phyloP scores from a whole-genome alignment of 2,888 invertebrate genomes.

The Epistrophella euchroma region DNA sequence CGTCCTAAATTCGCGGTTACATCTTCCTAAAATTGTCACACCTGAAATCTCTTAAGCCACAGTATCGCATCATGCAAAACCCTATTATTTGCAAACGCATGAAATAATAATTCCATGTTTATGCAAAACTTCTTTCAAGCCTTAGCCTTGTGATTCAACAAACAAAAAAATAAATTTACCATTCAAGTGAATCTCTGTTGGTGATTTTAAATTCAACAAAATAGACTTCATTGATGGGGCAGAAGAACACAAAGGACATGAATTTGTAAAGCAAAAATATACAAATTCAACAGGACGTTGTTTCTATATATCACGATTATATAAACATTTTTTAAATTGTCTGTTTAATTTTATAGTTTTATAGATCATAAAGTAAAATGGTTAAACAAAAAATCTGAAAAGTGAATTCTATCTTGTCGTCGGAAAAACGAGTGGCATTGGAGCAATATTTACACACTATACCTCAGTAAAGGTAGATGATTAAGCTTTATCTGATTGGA shows the following conservation, averaged over 20 bases:
- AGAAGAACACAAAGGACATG: slow-evolving; percentile 3
- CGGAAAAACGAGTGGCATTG: too few species aligned
- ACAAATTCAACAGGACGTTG: slow-evolving; percentile 3
- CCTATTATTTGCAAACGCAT: slow-evolving; percentile 10
- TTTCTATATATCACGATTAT: neutral
- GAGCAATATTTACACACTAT: too few species aligned
- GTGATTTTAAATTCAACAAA: slow-evolving; percentile 28
- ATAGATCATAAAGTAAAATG: too few species aligned
- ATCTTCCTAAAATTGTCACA: slow-evolving; percentile 2
- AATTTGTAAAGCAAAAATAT: slow-evolving; percentile 3
- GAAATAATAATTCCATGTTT: slow-evolving; percentile 11
- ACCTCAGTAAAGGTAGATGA: too few species aligned
- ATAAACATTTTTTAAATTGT: neutral
- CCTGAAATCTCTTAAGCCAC: neutral
- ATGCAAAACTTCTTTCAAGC: neutral
- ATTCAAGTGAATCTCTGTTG: slow-evolving; percentile 13
- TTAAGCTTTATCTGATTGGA: too few species aligned
- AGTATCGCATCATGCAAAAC: slow-evolving; percentile 2
- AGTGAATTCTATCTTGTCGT: too few species aligned
- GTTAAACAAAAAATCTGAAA: too few species aligned
- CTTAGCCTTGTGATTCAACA: neutral
- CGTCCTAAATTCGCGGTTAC: neutral
- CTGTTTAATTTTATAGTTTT: neutral
- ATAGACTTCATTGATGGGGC: neutral
- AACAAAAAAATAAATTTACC: neutral